phyloP scores from a whole-genome alignment of 2,888 invertebrate genomes.

The Xiphydria camelus region DNA sequence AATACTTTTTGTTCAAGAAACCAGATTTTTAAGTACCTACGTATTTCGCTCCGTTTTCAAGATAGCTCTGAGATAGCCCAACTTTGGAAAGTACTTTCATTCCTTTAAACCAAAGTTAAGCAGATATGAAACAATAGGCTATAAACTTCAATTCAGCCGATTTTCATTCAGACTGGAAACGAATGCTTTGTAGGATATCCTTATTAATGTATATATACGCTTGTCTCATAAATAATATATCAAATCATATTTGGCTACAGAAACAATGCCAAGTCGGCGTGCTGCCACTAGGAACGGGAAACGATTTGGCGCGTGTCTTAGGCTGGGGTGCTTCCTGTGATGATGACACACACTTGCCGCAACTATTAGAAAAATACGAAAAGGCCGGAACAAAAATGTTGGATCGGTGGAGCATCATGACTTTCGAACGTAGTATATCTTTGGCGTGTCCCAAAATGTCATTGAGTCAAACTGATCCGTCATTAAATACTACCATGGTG shows the following conservation, averaged over 20 bases:
- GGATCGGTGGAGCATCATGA: constrained; percentile 97
- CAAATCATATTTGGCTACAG: constrained; percentile 61
- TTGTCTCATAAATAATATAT: too few species aligned
- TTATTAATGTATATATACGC: too few species aligned
- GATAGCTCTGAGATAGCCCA: too few species aligned
- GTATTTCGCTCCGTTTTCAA: too few species aligned
- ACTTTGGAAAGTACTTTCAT: too few species aligned
- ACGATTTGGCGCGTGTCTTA: constrained; percentile 91
- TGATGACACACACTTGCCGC: constrained; percentile 90
- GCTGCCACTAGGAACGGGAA: constrained; percentile 93
- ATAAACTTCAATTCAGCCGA: too few species aligned
- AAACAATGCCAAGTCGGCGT: constrained; percentile 94
- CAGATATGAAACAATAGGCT: too few species aligned
- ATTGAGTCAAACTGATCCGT: constrained; percentile 60
- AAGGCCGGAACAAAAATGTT: constrained; percentile 97
- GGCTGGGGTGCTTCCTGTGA: constrained; percentile 98
- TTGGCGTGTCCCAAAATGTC: constrained; percentile 63
- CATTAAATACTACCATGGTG: constrained; percentile 63
- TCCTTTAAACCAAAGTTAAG: too few species aligned
- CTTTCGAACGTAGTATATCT: constrained; percentile 77
- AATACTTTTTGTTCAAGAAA: too few species aligned
- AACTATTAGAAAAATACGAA: constrained; percentile 90
- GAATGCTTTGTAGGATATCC: too few species aligned
- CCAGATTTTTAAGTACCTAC: too few species aligned
- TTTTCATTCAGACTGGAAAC: too few species aligned